Percentiles rank a stretch among this genome's conserved stretches.
These are phyloP conservation scores for Montipora efflorescens DNA, from an alignment of 64 coral and sea anemone species.

Conservation along the genomic window DNA sequence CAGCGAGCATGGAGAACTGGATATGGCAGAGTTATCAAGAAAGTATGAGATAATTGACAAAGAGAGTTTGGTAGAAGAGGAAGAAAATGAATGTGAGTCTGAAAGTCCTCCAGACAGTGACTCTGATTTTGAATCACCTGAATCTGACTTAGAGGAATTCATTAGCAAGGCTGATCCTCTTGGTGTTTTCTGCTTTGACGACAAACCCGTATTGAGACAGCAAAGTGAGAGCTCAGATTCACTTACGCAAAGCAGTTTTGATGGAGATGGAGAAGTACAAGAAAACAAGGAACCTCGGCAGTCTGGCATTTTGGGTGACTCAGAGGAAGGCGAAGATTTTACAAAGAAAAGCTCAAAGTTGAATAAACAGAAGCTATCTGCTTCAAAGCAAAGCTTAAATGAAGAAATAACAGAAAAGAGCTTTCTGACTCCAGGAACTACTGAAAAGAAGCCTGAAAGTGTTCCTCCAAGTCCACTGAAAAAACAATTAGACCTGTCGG, in stretches of 20 bases:
- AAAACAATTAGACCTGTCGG: slow-evolving; percentile 9
- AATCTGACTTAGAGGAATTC: slow-evolving; percentile 87
- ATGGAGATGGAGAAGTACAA: slow-evolving; percentile 2
- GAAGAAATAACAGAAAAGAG: slow-evolving; percentile 49
- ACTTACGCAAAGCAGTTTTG: slow-evolving; percentile 34
- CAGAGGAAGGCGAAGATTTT: not conserved
- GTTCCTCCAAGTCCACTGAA: slow-evolving; percentile 1
- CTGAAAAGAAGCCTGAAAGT: slow-evolving; percentile 10
- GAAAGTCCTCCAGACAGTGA: slow-evolving; percentile 89
- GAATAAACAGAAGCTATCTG: slow-evolving; percentile 5
- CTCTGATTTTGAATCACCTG: slow-evolving; percentile 93
- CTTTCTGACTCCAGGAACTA: not conserved
- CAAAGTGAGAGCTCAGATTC: slow-evolving; percentile 50
- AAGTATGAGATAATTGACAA: slow-evolving; percentile 86
- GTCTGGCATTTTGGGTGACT: not conserved
- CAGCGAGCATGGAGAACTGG: slow-evolving; percentile 76
- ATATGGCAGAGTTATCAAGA: slow-evolving; percentile 83
- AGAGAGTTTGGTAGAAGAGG: slow-evolving; percentile 8
- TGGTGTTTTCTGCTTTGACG: not conserved
- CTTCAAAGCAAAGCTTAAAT: slow-evolving; percentile 63
- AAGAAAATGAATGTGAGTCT: slow-evolving; percentile 51
- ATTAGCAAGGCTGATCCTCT: slow-evolving; percentile 9
- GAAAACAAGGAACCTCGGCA: slow-evolving; percentile 15
- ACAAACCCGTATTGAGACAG: not conserved
- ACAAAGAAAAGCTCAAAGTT: not conserved